Conservation (phyloP, 2,888 invertebrate species). For the Eupeodes luniger region DNA sequence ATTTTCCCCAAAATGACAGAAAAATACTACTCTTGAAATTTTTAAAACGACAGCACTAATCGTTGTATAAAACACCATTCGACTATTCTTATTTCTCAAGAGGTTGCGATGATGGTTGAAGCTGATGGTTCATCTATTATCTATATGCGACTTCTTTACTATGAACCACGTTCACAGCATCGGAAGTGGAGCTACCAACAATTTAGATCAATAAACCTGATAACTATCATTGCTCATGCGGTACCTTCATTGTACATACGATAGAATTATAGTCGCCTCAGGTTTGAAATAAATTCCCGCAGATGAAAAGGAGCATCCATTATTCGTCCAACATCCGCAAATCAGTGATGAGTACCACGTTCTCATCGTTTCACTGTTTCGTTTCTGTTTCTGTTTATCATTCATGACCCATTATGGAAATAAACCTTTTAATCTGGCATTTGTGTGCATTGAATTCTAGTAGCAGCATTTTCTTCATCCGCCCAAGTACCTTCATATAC, state of each 20-base stretch:
- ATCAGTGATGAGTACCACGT: constrained; percentile 74
- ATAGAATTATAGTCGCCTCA: constrained; percentile 9
- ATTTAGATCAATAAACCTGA: constrained; percentile 20
- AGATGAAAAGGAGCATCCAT: constrained; percentile 61
- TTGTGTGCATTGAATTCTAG: constrained; percentile 76
- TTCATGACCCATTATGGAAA: constrained; percentile 71
- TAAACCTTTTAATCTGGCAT: constrained; percentile 68
- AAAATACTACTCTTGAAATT: too few relatives aligned
- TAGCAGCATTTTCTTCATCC: constrained; percentile 72
- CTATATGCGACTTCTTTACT: too few relatives aligned
- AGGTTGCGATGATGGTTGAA: too few relatives aligned
- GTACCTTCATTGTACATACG: neutral
- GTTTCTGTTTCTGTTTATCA: constrained; percentile 71
- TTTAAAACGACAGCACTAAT: too few relatives aligned
- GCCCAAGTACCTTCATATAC: constrained; percentile 13
- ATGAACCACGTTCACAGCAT: constrained; percentile 19
- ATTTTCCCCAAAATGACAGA: too few relatives aligned
- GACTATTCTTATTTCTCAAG: too few relatives aligned
- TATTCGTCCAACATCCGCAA: constrained; percentile 66
- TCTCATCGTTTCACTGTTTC: constrained; percentile 65
- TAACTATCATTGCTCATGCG: neutral
- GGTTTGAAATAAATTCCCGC: neutral
- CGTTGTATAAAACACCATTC: too few relatives aligned
- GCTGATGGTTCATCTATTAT: too few relatives aligned
- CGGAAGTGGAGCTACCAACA: constrained; percentile 31